Evolutionary conservation across 2,797 vertebrate species (phyloP), one percentile per base, ranked within the genome.

Genomic region (Chloroceryle inda): DNA sequence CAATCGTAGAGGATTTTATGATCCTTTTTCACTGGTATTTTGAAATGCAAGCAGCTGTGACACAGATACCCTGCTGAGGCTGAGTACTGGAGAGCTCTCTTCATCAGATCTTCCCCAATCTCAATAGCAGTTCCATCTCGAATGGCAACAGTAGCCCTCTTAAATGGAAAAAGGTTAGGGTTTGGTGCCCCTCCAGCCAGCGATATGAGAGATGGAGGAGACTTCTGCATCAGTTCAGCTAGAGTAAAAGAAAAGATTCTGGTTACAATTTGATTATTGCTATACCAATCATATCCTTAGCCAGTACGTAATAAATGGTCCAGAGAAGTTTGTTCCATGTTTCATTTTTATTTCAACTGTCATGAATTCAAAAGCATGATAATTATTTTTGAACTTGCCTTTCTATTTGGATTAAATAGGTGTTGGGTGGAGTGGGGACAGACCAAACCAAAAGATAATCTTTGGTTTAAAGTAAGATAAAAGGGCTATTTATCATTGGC

Each of bases 41-140:
- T 75, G 37, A 88, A 66, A 9, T 55, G 37, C 40, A 86, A 81
- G 35, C 16, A 75, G 50, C 45, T 27, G 37, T 73, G 81, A 73
- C 22, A 74, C 24, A 50, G 52, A 56, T 98, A 99, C 99, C 99
- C 99, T 10, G 88, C 96, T 50, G 98, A 99, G 40, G 97, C 93
- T 0, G 99, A 99, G 97, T 99, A 99, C 94, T 99, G 99, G 69
- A 99, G 98, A 7, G 99, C 99, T 96, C 98, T 98, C 97, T 99
- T 99, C 99, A 99, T 99, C 24, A 91, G 13, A 5, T 95, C 69
- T 86, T 98, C 98, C 8, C 98, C 98, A 78, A 99, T 98, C 17
- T 96, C 97, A 91, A 99, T 18, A 7, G 92, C 61, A 7, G 88
- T 95, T 52, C 99, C 99, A 38, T 98, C 96, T 94, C 97, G 98